Evolutionary conservation across 2,113 vertebrate genomes (phyloP).

Genomic region (Ciconia stormi): DNA sequence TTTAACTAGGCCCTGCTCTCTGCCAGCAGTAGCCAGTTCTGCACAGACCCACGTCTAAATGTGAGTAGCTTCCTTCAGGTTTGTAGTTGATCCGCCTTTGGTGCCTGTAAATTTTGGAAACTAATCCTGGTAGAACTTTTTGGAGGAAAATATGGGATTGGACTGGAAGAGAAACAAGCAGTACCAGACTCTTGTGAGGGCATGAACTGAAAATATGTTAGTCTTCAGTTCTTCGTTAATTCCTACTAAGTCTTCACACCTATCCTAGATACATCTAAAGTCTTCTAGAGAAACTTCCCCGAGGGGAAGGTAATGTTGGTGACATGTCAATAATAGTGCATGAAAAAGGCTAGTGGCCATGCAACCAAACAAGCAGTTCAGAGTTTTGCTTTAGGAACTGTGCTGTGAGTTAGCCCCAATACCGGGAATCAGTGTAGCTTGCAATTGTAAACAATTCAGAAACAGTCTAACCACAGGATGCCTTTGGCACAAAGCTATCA

Average conservation of each 20-base stretch:
- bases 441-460: neutral
- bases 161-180: neutral
- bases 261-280: neutral
- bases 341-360: neutral
- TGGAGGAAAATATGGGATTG: neutral
- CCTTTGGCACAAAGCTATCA: neutral
- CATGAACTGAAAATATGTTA: neutral
- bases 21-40: neutral
- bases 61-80: neutral
- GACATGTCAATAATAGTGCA: neutral
- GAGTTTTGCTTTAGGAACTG: neutral
- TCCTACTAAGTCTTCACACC: neutral
- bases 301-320: neutral
- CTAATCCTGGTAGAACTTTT: neutral
- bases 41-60: accelerated
- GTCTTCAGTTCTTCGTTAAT: neutral
- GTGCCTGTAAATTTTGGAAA: neutral
- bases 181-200: neutral
- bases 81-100: neutral
- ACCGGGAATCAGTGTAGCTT: neutral
- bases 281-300: neutral
- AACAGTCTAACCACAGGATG: neutral
- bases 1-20: neutral
- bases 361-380: neutral
- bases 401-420: neutral